Conservation (phyloP, 2,797 vertebrate genomes). For the Selene dorsalis region DNA sequence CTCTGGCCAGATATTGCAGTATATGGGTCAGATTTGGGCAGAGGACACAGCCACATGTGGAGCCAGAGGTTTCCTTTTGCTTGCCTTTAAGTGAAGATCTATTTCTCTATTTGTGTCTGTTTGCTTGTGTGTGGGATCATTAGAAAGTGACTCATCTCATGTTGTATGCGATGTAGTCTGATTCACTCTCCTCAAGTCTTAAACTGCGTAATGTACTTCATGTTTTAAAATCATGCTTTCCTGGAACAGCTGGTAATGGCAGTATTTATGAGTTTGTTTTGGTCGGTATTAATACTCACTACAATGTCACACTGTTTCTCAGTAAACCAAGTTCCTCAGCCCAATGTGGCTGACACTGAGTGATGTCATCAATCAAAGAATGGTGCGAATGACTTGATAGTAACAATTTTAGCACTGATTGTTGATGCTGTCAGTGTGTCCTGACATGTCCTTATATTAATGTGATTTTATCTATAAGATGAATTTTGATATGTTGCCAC, state of each 20-base stretch:
- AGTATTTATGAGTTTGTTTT: background rate
- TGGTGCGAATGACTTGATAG: background rate
- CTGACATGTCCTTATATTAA: no score
- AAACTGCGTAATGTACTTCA: background rate
- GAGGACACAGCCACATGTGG: no score
- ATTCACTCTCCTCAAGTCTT: background rate
- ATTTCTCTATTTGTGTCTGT: background rate
- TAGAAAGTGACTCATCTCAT: background rate
- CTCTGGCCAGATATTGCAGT: no score
- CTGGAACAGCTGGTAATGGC: background rate
- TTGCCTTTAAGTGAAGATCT: background rate
- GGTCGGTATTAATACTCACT: background rate
- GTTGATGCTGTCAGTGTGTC: background rate
- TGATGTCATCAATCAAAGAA: background rate
- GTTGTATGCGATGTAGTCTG: background rate
- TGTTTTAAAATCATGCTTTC: background rate
- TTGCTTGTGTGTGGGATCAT: background rate
- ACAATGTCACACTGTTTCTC: background rate
- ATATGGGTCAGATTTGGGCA: no score
- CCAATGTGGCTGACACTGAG: background rate
- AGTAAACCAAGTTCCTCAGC: background rate
- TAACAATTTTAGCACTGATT: slow-evolving; percentile 15
- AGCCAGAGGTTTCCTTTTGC: no score
- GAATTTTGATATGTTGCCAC: no score
- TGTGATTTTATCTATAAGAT: no score